Evolutionary conservation across 2,797 vertebrate genomes (phyloP).

Genomic region (Gallinago nigripennis): DNA sequence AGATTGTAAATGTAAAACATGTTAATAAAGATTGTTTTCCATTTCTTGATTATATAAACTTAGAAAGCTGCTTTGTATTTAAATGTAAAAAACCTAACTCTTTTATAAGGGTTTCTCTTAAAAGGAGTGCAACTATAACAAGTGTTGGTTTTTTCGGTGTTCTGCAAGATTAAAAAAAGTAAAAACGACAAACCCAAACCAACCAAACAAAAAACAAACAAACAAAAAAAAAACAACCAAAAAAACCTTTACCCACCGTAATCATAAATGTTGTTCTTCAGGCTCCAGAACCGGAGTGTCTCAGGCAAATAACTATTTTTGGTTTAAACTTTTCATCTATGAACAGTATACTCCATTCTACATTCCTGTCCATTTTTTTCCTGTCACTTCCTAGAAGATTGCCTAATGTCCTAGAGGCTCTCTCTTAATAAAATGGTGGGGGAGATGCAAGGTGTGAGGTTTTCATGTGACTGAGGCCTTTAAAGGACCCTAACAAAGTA

Average conservation of each 20-base stretch:
- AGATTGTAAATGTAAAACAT: constrained; percentile 87
- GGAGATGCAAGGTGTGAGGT: neutral
- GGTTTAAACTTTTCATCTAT: neutral
- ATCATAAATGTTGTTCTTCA: neutral
- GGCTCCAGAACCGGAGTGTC: neutral
- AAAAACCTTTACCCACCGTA: too few species aligned
- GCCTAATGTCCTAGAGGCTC: neutral
- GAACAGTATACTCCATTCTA: neutral
- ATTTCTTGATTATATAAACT: constrained; percentile 66
- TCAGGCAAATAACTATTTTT: neutral
- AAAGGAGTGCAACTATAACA: neutral
- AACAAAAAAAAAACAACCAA: too few species aligned
- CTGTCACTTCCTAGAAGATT: neutral
- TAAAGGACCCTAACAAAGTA: neutral
- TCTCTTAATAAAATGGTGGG: neutral
- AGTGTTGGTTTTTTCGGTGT: neutral
- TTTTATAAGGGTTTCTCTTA: neutral
- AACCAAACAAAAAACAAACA: neutral
- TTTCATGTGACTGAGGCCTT: neutral
- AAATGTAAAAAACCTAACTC: neutral
- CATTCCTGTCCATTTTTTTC: neutral
- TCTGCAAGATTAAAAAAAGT: neutral
- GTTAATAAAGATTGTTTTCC: constrained; percentile 80
- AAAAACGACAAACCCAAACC: neutral
- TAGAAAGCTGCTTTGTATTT: constrained; percentile 27